A percentile compares a stretch with the other conserved stretches of the same genome.
These are phyloP conservation scores for Epinephelus malabaricus DNA, from an alignment of 2,797 vertebrate genomes.

Conservation along the genomic window DNA sequence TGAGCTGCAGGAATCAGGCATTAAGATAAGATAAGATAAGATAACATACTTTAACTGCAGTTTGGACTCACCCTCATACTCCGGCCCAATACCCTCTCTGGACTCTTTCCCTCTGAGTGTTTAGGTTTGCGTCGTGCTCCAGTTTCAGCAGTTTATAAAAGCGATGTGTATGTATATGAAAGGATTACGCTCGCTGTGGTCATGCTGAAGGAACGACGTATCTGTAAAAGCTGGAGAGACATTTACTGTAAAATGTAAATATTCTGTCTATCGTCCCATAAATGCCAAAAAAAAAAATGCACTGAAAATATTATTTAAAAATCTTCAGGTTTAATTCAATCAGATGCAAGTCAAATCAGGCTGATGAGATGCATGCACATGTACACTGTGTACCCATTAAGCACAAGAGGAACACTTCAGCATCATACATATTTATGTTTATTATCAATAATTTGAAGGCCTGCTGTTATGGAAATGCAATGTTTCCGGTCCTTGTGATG, in stretches of 20 bases:
- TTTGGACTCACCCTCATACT: conserved; percentile 30
- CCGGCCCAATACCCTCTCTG: conserved; percentile 14
- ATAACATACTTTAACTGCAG: conserved; percentile 47
- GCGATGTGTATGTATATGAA: conserved; percentile 29
- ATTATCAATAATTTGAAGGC: not conserved
- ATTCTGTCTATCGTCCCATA: not conserved
- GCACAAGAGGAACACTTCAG: not conserved
- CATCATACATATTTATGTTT: conserved; percentile 25
- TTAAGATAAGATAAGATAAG: conserved; percentile 60
- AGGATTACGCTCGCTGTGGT: conserved; percentile 41
- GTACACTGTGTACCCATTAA: not conserved
- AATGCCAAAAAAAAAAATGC: not conserved
- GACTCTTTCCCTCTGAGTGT: conserved; percentile 42
- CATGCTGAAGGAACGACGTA: conserved; percentile 2
- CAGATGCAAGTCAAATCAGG: not conserved
- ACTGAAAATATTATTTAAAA: not conserved
- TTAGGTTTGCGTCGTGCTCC: conserved; percentile 46
- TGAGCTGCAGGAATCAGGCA: conserved; percentile 39
- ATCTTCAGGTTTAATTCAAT: not conserved
- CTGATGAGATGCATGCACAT: not conserved
- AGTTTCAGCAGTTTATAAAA: conserved; percentile 58
- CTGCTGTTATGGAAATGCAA: not conserved
- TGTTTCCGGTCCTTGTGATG: not conserved
- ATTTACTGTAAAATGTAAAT: conserved; percentile 35
- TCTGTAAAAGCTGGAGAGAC: conserved; percentile 5